Evolutionary conservation across 1,140 invertebrate genomes (phyloP).

Genomic region (Sipha flava): DNA sequence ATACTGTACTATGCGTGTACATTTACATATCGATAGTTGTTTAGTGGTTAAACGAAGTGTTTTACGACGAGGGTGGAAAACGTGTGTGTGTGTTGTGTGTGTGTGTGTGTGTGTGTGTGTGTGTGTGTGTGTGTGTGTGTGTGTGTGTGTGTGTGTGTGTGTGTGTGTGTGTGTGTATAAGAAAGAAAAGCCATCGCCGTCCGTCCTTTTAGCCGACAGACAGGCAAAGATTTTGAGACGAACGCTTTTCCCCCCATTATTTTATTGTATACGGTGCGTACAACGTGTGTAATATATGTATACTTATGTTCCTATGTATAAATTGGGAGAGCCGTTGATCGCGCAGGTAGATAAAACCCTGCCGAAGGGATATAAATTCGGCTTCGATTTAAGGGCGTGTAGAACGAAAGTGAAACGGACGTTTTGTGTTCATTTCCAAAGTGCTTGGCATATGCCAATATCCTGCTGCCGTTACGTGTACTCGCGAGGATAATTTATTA

Average conservation of each 20-base stretch:
- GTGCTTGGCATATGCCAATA: neutral
- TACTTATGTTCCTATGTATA: too few species aligned
- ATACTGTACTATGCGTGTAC: neutral
- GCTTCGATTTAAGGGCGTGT: conserved; percentile 1
- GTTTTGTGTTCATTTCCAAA: neutral
- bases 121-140: too few species aligned
- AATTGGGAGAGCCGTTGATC: neutral
- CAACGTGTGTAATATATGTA: too few species aligned
- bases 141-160: too few species aligned
- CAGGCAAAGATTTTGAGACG: neutral
- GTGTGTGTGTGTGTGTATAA: too few species aligned
- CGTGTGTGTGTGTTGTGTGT: too few species aligned
- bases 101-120: too few species aligned
- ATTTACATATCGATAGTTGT: neutral
- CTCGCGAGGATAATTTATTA: neutral
- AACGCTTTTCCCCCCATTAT: neutral
- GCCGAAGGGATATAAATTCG: neutral
- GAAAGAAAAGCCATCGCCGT: neutral
- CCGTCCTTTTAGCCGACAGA: neutral
- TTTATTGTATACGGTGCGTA: neutral
- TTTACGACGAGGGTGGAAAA: neutral
- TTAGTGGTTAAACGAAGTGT: neutral
- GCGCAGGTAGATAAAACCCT: neutral
- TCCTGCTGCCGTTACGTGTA: neutral
- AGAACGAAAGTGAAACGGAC: neutral